Conservation (phyloP, 2,113 vertebrate species). For the Scalopus aquaticus region DNA sequence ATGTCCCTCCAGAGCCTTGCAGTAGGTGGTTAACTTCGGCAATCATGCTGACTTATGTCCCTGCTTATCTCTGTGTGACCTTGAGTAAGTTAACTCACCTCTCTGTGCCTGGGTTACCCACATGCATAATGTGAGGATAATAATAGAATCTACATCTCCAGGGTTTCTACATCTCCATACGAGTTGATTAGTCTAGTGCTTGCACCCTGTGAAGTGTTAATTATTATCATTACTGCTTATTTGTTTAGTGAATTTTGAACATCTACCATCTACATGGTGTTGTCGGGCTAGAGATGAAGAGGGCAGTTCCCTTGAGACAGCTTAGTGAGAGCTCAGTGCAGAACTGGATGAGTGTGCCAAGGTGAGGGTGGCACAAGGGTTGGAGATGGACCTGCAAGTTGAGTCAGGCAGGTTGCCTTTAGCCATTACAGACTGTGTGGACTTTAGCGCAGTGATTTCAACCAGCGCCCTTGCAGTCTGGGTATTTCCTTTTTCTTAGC, state of each 20-base stretch:
- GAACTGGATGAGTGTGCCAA: not conserved
- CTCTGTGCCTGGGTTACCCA: not conserved
- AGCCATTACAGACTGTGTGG: not conserved
- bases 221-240: not conserved
- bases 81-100: not conserved
- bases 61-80: not conserved
- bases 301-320: not conserved
- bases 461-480: no score
- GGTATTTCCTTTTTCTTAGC: not conserved
- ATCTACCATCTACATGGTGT: rapidly evolving
- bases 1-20: rapidly evolving
- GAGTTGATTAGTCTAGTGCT: not conserved
- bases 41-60: not conserved
- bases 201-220: not conserved
- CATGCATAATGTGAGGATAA: not conserved
- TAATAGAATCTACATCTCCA: not conserved
- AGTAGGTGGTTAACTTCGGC: not conserved
- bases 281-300: not conserved
- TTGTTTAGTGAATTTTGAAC: not conserved
- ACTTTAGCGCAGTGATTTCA: rapidly evolving
- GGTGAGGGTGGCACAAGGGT: not conserved
- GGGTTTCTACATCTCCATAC: not conserved
- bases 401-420: not conserved
- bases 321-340: not conserved
- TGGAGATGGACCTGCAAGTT: not conserved